Conservation (phyloP, 2,797 vertebrate species). For the Ctenopoma multispine region DNA sequence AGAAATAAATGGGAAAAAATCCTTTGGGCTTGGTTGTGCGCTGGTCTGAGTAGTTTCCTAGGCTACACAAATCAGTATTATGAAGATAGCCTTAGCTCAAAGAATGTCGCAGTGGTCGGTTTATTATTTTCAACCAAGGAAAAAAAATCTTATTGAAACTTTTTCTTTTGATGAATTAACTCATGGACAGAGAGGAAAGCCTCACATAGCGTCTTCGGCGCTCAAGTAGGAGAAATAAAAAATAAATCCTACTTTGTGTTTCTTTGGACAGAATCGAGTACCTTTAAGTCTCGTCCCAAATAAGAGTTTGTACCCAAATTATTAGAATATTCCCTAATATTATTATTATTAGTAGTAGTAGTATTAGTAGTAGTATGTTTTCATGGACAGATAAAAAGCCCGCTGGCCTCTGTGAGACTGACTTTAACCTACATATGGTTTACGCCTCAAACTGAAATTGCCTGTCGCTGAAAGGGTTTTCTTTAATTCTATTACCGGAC, state of each 20-base stretch:
- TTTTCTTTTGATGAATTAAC: conserved; percentile 95
- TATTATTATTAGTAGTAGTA: conserved; percentile 21
- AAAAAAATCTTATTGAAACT: conserved; percentile 88
- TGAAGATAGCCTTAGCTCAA: conserved; percentile 93
- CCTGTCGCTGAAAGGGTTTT: conserved; percentile 76
- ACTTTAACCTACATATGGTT: conserved; percentile 63
- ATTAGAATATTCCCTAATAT: neutral
- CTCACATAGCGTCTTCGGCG: conserved; percentile 54
- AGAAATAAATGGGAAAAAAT: conserved; percentile 49
- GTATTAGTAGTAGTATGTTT: conserved; percentile 22
- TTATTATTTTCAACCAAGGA: conserved; percentile 91
- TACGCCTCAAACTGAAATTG: conserved; percentile 75
- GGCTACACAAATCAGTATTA: conserved; percentile 94
- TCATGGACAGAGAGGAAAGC: conserved; percentile 72
- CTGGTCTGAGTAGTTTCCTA: conserved; percentile 90
- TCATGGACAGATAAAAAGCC: conserved; percentile 22
- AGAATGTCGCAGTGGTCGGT: conserved; percentile 98
- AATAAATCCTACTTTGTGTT: conserved; percentile 37
- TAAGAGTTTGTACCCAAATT: neutral
- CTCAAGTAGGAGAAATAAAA: conserved; percentile 39
- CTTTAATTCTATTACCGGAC: conserved; percentile 79
- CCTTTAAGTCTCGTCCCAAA: conserved; percentile 23
- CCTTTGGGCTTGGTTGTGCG: conserved; percentile 85
- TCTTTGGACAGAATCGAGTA: conserved; percentile 54
- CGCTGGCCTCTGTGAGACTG: conserved; percentile 44